phyloP scores from a whole-genome alignment of 2,797 vertebrate genomes.

The Cichlasoma orientale region DNA sequence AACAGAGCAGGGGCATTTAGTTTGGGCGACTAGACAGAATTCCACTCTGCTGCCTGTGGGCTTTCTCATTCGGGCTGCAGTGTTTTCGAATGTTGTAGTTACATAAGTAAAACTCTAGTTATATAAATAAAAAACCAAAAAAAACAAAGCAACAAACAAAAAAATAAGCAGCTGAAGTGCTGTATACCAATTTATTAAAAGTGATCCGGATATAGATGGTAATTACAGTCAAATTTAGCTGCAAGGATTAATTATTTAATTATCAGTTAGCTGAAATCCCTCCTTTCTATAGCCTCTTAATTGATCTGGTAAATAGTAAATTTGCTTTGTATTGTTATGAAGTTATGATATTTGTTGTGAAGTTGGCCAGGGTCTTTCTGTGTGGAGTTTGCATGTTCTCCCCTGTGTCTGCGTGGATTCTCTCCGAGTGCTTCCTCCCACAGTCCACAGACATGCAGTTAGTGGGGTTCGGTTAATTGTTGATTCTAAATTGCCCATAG shows the following conservation, averaged over 20 bases:
- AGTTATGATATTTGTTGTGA: not conserved
- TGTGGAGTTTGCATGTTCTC: no score
- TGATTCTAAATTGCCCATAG: no score
- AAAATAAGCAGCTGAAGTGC: not conserved
- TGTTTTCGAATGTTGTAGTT: constrained; percentile 39
- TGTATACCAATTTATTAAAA: not conserved
- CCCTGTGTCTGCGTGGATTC: no score
- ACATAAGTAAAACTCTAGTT: constrained; percentile 9
- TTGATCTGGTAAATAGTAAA: not conserved
- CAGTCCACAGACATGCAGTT: no score
- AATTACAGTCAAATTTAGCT: not conserved
- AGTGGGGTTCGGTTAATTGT: no score
- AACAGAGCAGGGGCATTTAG: constrained; percentile 58
- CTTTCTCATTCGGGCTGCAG: constrained; percentile 20
- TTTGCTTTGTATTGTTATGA: not conserved
- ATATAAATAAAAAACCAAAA: not conserved
- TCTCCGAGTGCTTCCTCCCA: no score
- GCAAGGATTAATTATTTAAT: not conserved
- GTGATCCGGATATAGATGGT: not conserved
- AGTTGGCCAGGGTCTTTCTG: no score
- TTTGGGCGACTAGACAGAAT: constrained; percentile 53
- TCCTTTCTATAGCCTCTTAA: not conserved
- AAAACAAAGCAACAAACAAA: not conserved
- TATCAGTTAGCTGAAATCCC: no score
- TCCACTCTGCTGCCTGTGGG: constrained; percentile 47